Conservation (phyloP, 2,797 vertebrate genomes). For the Lithobates sylvaticus region DNA sequence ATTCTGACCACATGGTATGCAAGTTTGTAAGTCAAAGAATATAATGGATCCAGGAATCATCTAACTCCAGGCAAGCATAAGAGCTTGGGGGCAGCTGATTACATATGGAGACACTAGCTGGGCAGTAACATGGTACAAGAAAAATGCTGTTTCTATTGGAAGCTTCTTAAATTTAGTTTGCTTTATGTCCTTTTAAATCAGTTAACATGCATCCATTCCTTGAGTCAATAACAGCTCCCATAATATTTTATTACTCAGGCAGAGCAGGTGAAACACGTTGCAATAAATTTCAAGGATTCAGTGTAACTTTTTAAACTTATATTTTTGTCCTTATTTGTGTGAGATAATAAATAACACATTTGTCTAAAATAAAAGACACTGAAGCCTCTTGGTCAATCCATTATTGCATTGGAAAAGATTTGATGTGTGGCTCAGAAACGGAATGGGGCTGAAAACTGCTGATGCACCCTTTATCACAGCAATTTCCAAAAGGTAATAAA, state of each 20-base stretch:
- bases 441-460: conserved; percentile 68
- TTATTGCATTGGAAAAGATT: conserved; percentile 55
- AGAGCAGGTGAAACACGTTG: neutral
- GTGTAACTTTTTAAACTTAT: neutral
- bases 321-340: conserved; percentile 12
- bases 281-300: neutral
- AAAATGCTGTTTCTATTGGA: neutral
- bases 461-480: conserved; percentile 71
- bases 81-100: no score
- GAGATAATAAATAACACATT: conserved; percentile 1
- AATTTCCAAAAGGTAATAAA: conserved; percentile 73
- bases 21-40: no score
- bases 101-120: neutral
- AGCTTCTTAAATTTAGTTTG: neutral
- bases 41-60: no score
- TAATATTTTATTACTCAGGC: neutral
- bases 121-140: neutral
- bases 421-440: conserved; percentile 63
- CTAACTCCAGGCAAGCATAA: no score
- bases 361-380: conserved; percentile 39
- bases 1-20: no score
- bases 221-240: neutral
- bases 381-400: conserved; percentile 55
- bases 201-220: neutral
- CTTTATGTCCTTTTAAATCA: no score